phyloP scores from a whole-genome alignment of 2,888 invertebrate genomes.

The Drosophila subquinaria region DNA sequence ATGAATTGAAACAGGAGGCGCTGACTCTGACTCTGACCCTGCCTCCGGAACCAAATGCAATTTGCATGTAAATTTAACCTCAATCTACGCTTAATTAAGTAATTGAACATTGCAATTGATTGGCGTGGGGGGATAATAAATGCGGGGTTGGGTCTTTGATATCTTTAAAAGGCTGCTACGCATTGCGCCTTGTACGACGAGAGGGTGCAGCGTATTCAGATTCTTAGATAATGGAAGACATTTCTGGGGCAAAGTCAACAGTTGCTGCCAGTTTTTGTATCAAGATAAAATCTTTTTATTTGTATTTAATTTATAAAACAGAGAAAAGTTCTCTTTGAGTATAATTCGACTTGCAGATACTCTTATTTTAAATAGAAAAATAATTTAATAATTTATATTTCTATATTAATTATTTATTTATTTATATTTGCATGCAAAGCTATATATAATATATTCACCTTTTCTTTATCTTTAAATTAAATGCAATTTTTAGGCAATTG shows the following conservation, averaged over 20 bases:
- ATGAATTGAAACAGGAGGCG: conserved; percentile 15
- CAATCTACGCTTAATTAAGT: conserved; percentile 66
- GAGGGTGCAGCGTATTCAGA: conserved; percentile 58
- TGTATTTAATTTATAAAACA: conserved; percentile 4
- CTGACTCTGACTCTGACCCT: conserved; percentile 5
- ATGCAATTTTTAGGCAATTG: conserved; percentile 1
- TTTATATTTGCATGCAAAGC: neutral
- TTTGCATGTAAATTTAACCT: conserved; percentile 49
- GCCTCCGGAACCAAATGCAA: conserved; percentile 28
- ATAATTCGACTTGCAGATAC: neutral
- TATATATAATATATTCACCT: neutral
- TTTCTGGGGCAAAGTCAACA: conserved; percentile 46
- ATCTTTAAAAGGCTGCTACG: conserved; percentile 36
- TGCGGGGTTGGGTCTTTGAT: conserved; percentile 22
- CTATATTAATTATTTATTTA: neutral
- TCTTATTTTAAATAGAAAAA: neutral
- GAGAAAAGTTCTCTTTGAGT: neutral
- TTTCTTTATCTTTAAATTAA: neutral
- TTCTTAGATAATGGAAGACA: conserved; percentile 57
- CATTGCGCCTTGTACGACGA: conserved; percentile 22
- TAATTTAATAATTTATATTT: neutral
- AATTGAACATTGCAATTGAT: conserved; percentile 60
- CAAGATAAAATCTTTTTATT: neutral
- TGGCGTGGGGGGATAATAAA: conserved; percentile 18
- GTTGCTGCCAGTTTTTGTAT: neutral